Conservation (phyloP, 1,140 invertebrate genomes). For the Plodia interpunctella region DNA sequence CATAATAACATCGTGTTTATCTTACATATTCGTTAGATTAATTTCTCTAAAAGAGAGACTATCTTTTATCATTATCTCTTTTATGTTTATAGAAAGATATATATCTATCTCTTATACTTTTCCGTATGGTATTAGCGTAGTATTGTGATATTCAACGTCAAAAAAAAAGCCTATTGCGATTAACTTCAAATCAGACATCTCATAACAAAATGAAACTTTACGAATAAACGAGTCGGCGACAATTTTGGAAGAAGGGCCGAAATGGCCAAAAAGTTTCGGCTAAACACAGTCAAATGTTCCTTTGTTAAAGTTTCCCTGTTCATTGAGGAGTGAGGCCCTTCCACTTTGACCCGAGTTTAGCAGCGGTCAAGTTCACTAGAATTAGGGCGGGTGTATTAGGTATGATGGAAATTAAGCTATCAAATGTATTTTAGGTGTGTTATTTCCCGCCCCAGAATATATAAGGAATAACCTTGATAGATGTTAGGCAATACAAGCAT, state of each 20-base stretch:
- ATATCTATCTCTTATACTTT: too few relatives aligned
- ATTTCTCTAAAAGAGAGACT: too few relatives aligned
- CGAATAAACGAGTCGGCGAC: neutral
- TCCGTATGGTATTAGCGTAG: too few relatives aligned
- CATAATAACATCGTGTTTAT: too few relatives aligned
- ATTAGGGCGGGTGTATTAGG: neutral
- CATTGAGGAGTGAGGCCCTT: neutral
- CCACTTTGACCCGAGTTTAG: neutral
- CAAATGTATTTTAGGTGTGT: neutral
- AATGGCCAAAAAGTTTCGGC: neutral
- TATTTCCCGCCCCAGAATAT: too few relatives aligned
- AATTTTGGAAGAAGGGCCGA: neutral
- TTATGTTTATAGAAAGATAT: too few relatives aligned
- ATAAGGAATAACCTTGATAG: too few relatives aligned
- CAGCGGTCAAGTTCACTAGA: conserved; percentile 8
- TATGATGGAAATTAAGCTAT: neutral
- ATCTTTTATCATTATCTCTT: too few relatives aligned
- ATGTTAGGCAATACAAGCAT: too few relatives aligned
- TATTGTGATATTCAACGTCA: too few relatives aligned
- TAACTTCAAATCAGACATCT: neutral
- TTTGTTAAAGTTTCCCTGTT: conserved; percentile 4
- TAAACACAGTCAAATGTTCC: conserved; percentile 11
- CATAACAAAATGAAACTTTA: neutral
- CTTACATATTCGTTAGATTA: too few relatives aligned
- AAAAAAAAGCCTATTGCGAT: neutral